phyloP scores from a whole-genome alignment of 2,113 vertebrate species.

The Lonchura striata region DNA sequence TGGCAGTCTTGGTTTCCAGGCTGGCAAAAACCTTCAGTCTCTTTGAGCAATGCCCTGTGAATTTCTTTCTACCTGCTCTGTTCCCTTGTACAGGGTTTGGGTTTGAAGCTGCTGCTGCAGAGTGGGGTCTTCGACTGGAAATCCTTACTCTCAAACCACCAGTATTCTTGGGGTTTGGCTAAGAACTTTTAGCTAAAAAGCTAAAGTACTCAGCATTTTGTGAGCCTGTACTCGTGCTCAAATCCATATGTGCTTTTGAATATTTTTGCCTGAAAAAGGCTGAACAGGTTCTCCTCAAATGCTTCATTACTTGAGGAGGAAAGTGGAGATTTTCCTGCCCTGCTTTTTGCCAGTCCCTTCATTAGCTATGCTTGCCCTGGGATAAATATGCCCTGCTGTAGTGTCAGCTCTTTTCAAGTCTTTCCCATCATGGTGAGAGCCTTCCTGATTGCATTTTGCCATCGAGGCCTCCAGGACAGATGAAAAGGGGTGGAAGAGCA shows the following conservation, averaged over 20 bases:
- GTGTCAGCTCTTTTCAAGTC: not conserved
- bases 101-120: not conserved
- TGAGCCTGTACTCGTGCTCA: not conserved
- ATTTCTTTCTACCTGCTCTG: not conserved
- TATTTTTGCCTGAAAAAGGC: not conserved
- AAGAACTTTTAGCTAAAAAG: not conserved
- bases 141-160: not conserved
- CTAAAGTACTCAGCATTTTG: not conserved
- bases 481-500: not conserved
- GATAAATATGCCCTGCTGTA: not conserved
- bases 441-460: not conserved
- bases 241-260: not conserved
- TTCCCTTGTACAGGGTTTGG: not conserved
- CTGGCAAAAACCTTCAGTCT: not conserved
- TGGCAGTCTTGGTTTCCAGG: not conserved
- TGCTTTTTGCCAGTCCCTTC: not conserved
- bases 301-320: accelerated
- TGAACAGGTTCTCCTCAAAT: not conserved
- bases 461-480: accelerated
- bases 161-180: not conserved
- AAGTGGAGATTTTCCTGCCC: not conserved
- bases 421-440: not conserved
- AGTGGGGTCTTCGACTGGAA: not conserved
- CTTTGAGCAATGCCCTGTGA: accelerated
- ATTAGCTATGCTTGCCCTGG: not conserved